Evolutionary conservation across 2,797 vertebrate species (phyloP), one percentile per base, ranked within the genome.

Genomic region (Gymnocypris eckloni): DNA sequence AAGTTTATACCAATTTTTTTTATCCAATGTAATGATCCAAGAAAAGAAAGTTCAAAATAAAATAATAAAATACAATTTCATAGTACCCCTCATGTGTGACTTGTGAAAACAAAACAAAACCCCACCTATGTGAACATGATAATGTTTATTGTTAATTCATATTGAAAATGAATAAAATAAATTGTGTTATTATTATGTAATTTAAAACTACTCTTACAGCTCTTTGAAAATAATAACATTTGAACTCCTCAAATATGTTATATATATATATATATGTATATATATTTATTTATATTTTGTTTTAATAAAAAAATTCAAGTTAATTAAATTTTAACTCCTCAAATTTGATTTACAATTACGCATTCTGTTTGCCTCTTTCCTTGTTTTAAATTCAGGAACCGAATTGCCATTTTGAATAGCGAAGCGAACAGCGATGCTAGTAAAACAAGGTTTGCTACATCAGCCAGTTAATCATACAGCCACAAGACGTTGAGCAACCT

Each of bases 361-460:
- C 13, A 66, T 66, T 33, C 61, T 39, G 16, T 20, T 69, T 64
- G 61, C 25, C 1, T 39, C 8, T 20, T 39, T 11, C 66, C 33
- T 69, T 33, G 7, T 16, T 37, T 39, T 39, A 69, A 11, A 39
- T 69, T 39, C 67, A 43, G 37, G 39, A 70, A 43, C 5, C 6
- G 20, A 70, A 43, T 0, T 43, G 10, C 10, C 15, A 72, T 72
- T 72, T 15, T 48, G 12, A 72, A 72, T 48, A 45, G 70, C 3
- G 11, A 71, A n/a, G 1, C 2, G 1, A 71, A 71, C 6, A 43
- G 5, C 2, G 11, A 71, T 1, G 18, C 73, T 39, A 54, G 20
- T 39, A 56, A 77, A 56, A 77, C 50, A 56, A 15, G 73, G 33
- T 56, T 56, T 77, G 20, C 73, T 39, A 54, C 50, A 56, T 56